phyloP scores from a whole-genome alignment of 2,797 vertebrate species.

The Sphenopsis melanotis region DNA sequence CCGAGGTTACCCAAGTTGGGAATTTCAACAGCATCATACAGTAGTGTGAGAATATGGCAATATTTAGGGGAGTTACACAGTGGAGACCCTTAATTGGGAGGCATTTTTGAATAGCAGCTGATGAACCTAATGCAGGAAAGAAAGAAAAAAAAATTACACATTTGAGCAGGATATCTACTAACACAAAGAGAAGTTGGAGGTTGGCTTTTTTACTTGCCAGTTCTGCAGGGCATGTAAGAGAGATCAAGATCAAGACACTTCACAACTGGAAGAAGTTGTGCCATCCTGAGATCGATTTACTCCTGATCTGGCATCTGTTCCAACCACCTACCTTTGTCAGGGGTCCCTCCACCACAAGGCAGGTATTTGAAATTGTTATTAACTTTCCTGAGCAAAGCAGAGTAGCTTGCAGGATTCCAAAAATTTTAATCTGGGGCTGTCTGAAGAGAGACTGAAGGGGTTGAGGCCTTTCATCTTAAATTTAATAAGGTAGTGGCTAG shows the following conservation, averaged over 20 bases:
- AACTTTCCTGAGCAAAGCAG: background rate
- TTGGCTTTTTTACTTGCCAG: background rate
- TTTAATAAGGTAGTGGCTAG: conserved; percentile 49
- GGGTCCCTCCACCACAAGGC: background rate
- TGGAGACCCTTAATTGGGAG: background rate
- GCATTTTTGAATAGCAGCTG: background rate
- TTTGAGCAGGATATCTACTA: background rate
- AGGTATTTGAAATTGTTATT: background rate
- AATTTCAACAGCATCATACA: background rate
- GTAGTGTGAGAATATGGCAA: background rate
- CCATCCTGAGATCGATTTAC: background rate
- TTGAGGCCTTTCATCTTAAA: conserved; percentile 50
- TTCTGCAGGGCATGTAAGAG: background rate
- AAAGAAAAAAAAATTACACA: background rate
- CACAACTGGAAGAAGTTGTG: background rate
- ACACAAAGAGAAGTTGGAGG: background rate
- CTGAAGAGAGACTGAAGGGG: background rate
- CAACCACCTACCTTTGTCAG: background rate
- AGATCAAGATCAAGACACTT: background rate
- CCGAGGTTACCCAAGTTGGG: background rate
- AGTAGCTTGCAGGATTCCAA: background rate
- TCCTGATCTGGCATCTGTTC: background rate
- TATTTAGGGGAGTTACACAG: background rate
- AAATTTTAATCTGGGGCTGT: background rate
- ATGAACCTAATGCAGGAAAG: background rate